Percentiles rank a stretch among this genome's conserved stretches.
phyloP scores from a whole-genome alignment of 2,113 vertebrate genomes.

The Isurus oxyrinchus region DNA sequence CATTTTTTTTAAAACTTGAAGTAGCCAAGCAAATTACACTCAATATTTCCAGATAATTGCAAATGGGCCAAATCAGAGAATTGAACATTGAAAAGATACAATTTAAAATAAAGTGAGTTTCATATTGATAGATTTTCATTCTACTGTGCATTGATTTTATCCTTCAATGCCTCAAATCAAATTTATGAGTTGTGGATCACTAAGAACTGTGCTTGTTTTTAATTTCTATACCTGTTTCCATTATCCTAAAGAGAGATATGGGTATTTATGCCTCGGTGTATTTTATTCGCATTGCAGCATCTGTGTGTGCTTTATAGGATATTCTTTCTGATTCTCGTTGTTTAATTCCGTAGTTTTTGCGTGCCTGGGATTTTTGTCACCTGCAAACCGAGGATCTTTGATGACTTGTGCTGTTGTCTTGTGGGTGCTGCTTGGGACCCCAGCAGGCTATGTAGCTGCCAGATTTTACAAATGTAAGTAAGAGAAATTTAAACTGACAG shows the following conservation, averaged over 20 bases:
- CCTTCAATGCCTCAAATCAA: background rate
- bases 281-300: background rate
- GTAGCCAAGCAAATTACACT: background rate
- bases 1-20: background rate
- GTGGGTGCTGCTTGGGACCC: slow-evolving; percentile 84
- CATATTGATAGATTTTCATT: background rate
- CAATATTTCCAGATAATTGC: background rate
- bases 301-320: background rate
- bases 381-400: slow-evolving; percentile 87
- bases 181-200: background rate
- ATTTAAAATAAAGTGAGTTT: background rate
- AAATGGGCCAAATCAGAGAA: background rate
- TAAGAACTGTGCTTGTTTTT: background rate
- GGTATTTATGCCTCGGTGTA: background rate
- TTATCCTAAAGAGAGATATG: background rate
- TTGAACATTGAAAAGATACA: background rate
- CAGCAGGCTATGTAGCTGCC: slow-evolving; percentile 84
- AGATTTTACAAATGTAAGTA: slow-evolving; percentile 92
- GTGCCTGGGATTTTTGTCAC: slow-evolving; percentile 90
- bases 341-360: slow-evolving; percentile 63
- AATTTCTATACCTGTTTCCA: background rate
- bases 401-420: slow-evolving; percentile 98
- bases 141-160: background rate
- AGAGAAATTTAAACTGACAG: slow-evolving; percentile 64
- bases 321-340: slow-evolving; percentile 41